Evolutionary conservation across 2,888 invertebrate species (phyloP).

Genomic region (Blastobasis adustella): DNA sequence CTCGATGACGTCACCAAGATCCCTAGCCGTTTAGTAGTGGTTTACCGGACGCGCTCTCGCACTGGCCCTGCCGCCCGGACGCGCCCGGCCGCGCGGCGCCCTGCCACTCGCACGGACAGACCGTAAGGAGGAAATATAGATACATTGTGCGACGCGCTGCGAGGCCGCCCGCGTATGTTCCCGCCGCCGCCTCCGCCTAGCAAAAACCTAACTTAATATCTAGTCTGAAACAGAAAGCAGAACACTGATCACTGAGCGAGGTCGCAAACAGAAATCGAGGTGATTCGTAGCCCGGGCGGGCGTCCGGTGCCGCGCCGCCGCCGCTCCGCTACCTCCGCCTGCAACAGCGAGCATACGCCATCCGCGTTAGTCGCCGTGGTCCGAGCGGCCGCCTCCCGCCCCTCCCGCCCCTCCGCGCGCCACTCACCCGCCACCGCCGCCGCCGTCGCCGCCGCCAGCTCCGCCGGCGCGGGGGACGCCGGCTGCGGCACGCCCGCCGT

Average conservation of each 20-base stretch:
- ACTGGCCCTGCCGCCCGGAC: not conserved
- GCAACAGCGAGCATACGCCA: slow-evolving; percentile 22
- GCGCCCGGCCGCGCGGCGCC: slow-evolving; percentile 1
- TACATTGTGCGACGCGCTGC: slow-evolving; percentile 9
- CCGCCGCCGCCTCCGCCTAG: slow-evolving; percentile 25
- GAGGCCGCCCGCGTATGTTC: slow-evolving; percentile 6
- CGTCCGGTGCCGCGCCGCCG: slow-evolving; percentile 8
- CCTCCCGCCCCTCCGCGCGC: not conserved
- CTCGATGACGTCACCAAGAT: too few species aligned
- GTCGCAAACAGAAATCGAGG: slow-evolving; percentile 8
- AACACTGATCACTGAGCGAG: slow-evolving; percentile 60
- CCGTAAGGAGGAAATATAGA: slow-evolving; percentile 7
- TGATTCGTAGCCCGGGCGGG: slow-evolving; percentile 16
- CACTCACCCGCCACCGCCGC: not conserved
- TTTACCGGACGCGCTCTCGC: not conserved
- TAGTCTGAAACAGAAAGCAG: slow-evolving; percentile 73
- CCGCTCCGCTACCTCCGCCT: slow-evolving; percentile 7
- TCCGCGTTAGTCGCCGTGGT: slow-evolving; percentile 12
- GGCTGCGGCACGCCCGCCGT: slow-evolving; percentile 15
- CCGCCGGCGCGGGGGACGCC: slow-evolving; percentile 11
- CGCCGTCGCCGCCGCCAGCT: slow-evolving; percentile 6
- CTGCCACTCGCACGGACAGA: slow-evolving; percentile 1
- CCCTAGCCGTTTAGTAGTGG: too few species aligned
- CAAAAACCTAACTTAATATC: slow-evolving; percentile 67
- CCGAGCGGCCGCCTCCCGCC: not conserved